Percentiles rank a stretch among this genome's conserved stretches.
phyloP scores from a whole-genome alignment of 2,888 invertebrate species.

The Tortricodes alternella region DNA sequence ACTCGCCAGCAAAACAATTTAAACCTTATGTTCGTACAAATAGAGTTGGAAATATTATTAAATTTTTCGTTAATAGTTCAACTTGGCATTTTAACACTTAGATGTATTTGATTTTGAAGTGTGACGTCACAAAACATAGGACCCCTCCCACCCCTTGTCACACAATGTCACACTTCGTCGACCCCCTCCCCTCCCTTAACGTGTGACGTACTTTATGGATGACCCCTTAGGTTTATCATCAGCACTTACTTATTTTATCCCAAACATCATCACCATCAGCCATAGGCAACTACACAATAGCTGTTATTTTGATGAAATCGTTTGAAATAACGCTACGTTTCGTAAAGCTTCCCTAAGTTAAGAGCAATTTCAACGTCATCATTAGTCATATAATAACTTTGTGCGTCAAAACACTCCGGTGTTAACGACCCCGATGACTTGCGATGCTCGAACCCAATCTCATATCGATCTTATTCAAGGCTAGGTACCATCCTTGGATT shows the following conservation, averaged over 20 bases:
- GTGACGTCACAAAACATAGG: too few relatives aligned
- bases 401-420: slow-evolving; percentile 65
- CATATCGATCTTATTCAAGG: slow-evolving; percentile 55
- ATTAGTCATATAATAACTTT: slow-evolving; percentile 38
- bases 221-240: not conserved
- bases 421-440: slow-evolving; percentile 76
- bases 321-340: slow-evolving; percentile 21
- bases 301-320: slow-evolving; percentile 4
- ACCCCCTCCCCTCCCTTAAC: too few relatives aligned
- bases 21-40: too few relatives aligned
- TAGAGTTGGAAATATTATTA: too few relatives aligned
- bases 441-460: slow-evolving; percentile 60
- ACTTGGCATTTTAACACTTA: too few relatives aligned
- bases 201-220: too few relatives aligned
- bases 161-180: too few relatives aligned
- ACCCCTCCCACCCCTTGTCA: too few relatives aligned
- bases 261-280: slow-evolving; percentile 6
- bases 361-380: slow-evolving; percentile 53
- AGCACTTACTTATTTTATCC: not conserved
- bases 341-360: slow-evolving; percentile 41
- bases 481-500: slow-evolving; percentile 43
- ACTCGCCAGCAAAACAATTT: too few relatives aligned
- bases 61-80: too few relatives aligned
- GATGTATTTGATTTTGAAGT: too few relatives aligned
- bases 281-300: slow-evolving; percentile 10